Base-by-base conservation (phyloP, 2,113 vertebrate species). In the Tricholaema leucomelas region DNA sequence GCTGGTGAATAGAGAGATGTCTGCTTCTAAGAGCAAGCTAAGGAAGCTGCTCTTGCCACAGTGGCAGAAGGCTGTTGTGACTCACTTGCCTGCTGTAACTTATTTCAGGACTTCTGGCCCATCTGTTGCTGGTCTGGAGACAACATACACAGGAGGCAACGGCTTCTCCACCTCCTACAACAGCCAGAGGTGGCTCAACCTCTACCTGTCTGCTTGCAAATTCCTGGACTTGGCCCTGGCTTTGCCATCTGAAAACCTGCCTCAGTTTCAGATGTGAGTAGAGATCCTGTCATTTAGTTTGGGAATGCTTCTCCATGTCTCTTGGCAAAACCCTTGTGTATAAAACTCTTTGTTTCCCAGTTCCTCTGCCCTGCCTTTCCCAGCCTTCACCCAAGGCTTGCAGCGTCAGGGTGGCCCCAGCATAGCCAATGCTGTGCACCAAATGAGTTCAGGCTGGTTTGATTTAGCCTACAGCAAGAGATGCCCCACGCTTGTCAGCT, bases 231-330 rank as follows among this genome's bases (percentile, higher is more conserved):
- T 99, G 97, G 99, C 99, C 88, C 93, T 99, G 71, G 98, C 99
- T 48, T 97, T 99, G 79, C 99, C 99, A 18, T 99, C 99, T 16
- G 99, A 99, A 97, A 99, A 99, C 95, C 98, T 99, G 90, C 99
- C 99, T 88, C 99, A 99, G 92, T 99, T 99, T 97, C 99, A 99
- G 96, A 99, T 99, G 99, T 99, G 96, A 98, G 99, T 99, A 96
- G 86, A 94, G 46, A 54, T 5, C 4, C 35, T 67, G 46, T 64
- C 25, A 2, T 11, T 79, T 67, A 42, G 18, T 52, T 85, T 91
- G 63, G 54, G 8, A 19, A 65, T 77, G 63, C 82, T 77, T 91
- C 28, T 48, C 73, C 12, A 2, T 66, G n/a, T 10, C 12, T 87
- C 28, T 80, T 94, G 35, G 15, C 78, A 90, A 75, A 91, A 81